Evolutionary conservation across 2,888 invertebrate genomes (phyloP).

Genomic region (Leptinotarsa haldemani): DNA sequence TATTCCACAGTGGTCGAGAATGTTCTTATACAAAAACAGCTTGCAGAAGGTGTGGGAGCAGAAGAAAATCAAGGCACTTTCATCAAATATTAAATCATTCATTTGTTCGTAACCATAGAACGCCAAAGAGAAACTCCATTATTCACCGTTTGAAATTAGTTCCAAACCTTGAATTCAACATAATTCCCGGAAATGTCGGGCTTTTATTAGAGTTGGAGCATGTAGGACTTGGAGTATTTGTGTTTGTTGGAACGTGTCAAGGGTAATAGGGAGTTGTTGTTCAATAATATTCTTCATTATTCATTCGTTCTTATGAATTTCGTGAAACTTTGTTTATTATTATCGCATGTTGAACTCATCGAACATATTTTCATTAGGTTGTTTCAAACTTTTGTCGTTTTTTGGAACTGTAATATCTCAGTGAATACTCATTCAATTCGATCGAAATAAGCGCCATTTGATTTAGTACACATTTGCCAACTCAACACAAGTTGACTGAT

Average conservation of each 20-base stretch:
- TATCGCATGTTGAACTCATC: no score
- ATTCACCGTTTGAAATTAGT: conserved; percentile 40
- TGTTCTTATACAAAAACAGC: neutral
- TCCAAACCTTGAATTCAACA: conserved; percentile 38
- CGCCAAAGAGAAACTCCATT: conserved; percentile 36
- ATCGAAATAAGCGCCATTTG: no score
- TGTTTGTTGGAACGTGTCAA: neutral
- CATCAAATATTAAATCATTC: conserved; percentile 41
- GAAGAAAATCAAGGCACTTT: conserved; percentile 37
- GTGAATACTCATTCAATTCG: no score
- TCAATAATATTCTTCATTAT: neutral
- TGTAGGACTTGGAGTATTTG: neutral
- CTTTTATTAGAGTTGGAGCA: neutral
- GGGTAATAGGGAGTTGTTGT: neutral
- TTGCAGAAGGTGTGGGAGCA: neutral
- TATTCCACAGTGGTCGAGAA: neutral
- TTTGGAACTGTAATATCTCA: no score
- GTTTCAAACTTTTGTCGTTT: no score
- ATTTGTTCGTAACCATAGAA: conserved; percentile 40
- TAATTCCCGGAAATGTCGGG: conserved; percentile 26
- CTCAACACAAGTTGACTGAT: no score
- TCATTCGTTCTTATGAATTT: no score
- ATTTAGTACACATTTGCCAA: no score
- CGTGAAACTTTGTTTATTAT: no score
- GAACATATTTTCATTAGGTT: no score